phyloP scores from a whole-genome alignment of 2,797 vertebrate species.

The Microchirus variegatus region DNA sequence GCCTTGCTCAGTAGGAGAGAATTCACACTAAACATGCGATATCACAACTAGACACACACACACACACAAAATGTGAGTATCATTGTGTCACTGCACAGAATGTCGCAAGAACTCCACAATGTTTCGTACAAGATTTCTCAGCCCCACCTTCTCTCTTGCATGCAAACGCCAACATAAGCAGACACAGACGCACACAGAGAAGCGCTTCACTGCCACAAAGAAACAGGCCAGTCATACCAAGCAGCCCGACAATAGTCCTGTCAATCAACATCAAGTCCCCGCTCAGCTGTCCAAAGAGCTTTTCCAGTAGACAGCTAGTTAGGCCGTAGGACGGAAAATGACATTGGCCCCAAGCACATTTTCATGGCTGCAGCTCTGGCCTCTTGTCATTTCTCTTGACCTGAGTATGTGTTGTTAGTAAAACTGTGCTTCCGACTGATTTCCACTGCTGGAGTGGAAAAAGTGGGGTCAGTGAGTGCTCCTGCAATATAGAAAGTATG shows the following conservation, averaged over 20 bases:
- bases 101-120: constrained; percentile 24
- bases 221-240: constrained; percentile 49
- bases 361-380: constrained; percentile 10
- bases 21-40: constrained; percentile 64
- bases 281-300: constrained; percentile 38
- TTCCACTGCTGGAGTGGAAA: constrained; percentile 18
- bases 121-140: constrained; percentile 28
- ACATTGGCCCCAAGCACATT: constrained; percentile 22
- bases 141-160: neutral
- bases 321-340: constrained; percentile 24
- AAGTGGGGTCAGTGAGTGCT: constrained; percentile 12
- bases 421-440: constrained; percentile 6
- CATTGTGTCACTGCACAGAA: constrained; percentile 9
- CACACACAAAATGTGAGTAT: neutral
- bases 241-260: constrained; percentile 60
- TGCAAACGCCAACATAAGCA: constrained; percentile 4
- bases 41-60: constrained; percentile 28
- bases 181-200: constrained; percentile 19
- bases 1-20: constrained; percentile 65
- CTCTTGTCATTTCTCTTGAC: constrained; percentile 17
- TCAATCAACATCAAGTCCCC: constrained; percentile 61
- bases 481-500: neutral
- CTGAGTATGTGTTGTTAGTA: constrained; percentile 26
- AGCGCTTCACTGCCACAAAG: constrained; percentile 38
- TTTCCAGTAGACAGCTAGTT: constrained; percentile 37